Base-by-base conservation (phyloP, 2,113 vertebrate genomes). In the Marcusenius ussheri region DNA sequence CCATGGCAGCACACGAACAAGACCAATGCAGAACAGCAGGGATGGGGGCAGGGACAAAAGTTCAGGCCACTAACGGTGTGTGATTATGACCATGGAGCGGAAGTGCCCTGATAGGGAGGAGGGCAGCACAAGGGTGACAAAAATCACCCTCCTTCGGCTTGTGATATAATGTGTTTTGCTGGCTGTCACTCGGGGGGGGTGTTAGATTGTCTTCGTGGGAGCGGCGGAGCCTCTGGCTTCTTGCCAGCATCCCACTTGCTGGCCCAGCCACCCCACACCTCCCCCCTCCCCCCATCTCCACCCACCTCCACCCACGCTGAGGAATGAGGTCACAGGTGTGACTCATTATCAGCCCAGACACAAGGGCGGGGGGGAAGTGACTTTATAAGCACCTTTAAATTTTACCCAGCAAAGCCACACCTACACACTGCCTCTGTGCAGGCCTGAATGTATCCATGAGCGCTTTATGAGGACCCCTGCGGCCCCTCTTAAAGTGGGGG, bases 391-490 rank as follows among this genome's bases (percentile, higher is more conserved):
- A 90, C 89, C 42, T 83, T 91, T 89, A 90, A 89, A 91, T 51
- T 27, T 90, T 87, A 89, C 90, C 90, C 13, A 88, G n/a, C 39
- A 46, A 89, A 66, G 77, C 62, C 13, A 17, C 62, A 56, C 88
- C 39, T 88, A 83, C 13, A 70, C 9, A 70, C 62, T 70, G 89
- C 77, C 58, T 90, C 27, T 85, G 74, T 90, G 89, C 85, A 88
- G 46, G 24, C 31, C 91, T 92, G 92, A 91, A 92, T 91, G 89
- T 91, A 93, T 88, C 89, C 53, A 80, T 2, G 53, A 56, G 56
- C 6, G 0, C 6, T 58, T 58, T 7, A 24, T 8, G 89, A 91
- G 89, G 90, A 91, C 90, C 91, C 87, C 31, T 17, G 35, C 1
- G 5, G 31, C 31, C 31, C 27, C 27, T 74, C 27, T 74, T 35